Conservation (phyloP, 2,797 vertebrate genomes). For the Molothrus aeneus region DNA sequence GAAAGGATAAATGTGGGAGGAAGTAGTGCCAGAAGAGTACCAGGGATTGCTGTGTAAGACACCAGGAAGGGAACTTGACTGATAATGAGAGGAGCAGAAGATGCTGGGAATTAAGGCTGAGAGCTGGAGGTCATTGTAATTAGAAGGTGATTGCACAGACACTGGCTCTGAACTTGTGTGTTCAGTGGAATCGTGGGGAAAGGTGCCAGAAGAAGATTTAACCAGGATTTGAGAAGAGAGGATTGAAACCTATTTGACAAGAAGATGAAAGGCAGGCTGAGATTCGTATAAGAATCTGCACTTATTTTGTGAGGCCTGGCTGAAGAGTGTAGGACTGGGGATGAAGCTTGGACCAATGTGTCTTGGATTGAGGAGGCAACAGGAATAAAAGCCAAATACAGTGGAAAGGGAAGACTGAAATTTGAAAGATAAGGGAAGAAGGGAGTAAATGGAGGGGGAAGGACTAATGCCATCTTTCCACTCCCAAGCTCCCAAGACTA, state of each 20-base stretch:
- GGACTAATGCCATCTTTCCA: not conserved
- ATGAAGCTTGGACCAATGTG: rapidly evolving
- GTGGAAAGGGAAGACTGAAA: not conserved
- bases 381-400: not conserved
- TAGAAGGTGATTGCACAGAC: not conserved
- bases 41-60: not conserved
- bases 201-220: not conserved
- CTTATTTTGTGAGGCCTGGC: not conserved
- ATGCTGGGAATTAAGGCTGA: not conserved
- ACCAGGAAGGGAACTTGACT: not conserved
- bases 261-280: not conserved
- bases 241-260: not conserved
- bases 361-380: not conserved
- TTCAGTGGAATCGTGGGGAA: not conserved
- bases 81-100: not conserved
- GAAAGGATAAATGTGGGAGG: not conserved
- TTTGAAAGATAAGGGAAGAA: not conserved
- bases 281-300: not conserved
- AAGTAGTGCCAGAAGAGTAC: not conserved
- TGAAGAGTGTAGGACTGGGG: not conserved
- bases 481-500: not conserved
- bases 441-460: not conserved
- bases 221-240: not conserved
- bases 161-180: not conserved
- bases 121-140: rapidly evolving